Percentiles rank a stretch among this genome's conserved stretches.
phyloP scores from a whole-genome alignment of 35 echinoderm and acorn worm species.

The Holothuria glaberrima region DNA sequence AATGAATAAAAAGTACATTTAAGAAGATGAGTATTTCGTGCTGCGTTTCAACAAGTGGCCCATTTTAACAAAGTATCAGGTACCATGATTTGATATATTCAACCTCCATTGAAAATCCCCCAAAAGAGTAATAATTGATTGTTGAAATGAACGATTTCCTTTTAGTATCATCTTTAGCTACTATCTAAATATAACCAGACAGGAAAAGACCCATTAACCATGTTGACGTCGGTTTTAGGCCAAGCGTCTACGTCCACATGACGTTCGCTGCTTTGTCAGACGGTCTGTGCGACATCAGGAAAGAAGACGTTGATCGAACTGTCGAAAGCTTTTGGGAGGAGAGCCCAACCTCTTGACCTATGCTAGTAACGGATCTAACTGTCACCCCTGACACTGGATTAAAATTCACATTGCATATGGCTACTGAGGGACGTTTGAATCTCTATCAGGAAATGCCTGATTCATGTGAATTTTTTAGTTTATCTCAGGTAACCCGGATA shows the following conservation, averaged over 20 bases:
- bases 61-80: neutral
- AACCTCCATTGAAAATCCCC: neutral
- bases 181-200: neutral
- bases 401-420: neutral
- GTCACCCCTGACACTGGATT: neutral
- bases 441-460: neutral
- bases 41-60: neutral
- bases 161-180: neutral
- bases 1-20: slow-evolving; percentile 12
- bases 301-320: slow-evolving; percentile 20
- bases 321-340: slow-evolving; percentile 21
- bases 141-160: neutral
- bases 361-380: neutral
- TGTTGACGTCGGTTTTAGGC: neutral
- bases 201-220: neutral
- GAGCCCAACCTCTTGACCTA: neutral
- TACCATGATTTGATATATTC: slow-evolving; percentile 9
- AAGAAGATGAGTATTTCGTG: neutral
- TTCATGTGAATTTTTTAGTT: slow-evolving; percentile 14
- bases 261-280: neutral
- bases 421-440: slow-evolving; percentile 6
- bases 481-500: neutral
- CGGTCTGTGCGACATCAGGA: neutral
- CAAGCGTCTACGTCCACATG: neutral
- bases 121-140: slow-evolving; percentile 5